Evolutionary conservation across 2,113 vertebrate species (phyloP).

Genomic region (Melanerpes aurifrons): DNA sequence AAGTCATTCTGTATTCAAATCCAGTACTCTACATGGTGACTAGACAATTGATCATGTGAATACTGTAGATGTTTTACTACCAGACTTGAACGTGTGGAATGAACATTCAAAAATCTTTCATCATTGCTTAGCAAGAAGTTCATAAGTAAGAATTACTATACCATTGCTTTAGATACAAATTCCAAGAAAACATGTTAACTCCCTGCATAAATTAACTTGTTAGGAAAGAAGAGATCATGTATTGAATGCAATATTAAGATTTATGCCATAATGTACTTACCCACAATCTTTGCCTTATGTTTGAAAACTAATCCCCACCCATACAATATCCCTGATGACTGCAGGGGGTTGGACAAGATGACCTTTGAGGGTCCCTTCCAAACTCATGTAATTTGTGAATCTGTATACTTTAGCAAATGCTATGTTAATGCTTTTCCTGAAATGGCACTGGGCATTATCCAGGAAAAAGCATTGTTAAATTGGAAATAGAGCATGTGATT

Average conservation of each 20-base stretch:
- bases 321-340: no score
- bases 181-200: neutral
- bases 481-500: neutral
- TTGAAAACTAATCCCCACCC: neutral
- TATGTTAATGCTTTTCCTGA: neutral
- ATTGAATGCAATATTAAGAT: neutral
- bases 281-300: neutral
- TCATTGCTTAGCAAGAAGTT: neutral
- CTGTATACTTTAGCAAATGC: neutral
- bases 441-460: neutral
- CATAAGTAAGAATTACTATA: neutral
- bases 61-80: neutral
- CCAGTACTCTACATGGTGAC: neutral
- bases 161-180: neutral
- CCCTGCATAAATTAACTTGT: neutral
- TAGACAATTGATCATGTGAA: neutral
- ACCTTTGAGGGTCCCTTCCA: no score
- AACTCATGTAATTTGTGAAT: no score
- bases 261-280: neutral
- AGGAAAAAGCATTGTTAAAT: neutral
- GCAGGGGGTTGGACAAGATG: no score
- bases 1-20: neutral
- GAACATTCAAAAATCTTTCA: neutral
- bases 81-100: neutral
- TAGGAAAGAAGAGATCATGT: neutral